These are phyloP conservation scores for Lordiphosa mommai DNA, from an alignment of 1,140 invertebrate genomes.

Conservation along the genomic window DNA sequence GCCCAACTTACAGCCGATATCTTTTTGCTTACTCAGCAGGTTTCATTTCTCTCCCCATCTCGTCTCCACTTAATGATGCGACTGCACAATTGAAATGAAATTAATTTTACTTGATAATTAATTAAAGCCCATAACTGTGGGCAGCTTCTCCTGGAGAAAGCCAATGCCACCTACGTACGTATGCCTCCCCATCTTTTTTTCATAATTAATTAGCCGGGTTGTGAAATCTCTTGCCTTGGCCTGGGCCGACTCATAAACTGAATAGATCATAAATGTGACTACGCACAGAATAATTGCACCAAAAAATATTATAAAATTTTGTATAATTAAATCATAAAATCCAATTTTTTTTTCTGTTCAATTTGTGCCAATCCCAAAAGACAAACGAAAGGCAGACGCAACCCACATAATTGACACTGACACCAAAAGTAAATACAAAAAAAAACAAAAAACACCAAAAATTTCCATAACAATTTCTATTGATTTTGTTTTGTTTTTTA, in stretches of 20 bases:
- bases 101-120: constrained; percentile 73
- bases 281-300: constrained; percentile 64
- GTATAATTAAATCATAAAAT: constrained; percentile 60
- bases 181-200: constrained; percentile 5
- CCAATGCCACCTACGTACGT: constrained; percentile 50
- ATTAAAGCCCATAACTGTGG: constrained; percentile 57
- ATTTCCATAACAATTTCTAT: constrained; percentile 52
- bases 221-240: constrained; percentile 57
- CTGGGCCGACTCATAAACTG: constrained; percentile 27
- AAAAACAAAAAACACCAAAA: constrained; percentile 15
- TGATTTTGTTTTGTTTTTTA: constrained; percentile 22
- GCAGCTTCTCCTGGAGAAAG: constrained; percentile 46
- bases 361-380: constrained; percentile 57
- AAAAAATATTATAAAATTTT: constrained; percentile 40
- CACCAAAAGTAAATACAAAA: constrained; percentile 39
- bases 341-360: constrained; percentile 18
- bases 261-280: constrained; percentile 62
- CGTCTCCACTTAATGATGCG: constrained; percentile 48
- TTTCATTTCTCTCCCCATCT: constrained; percentile 20
- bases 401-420: constrained; percentile 59
- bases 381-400: constrained; percentile 24
- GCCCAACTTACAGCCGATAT: constrained; percentile 35
- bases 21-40: constrained; percentile 70
- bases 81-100: constrained; percentile 70
- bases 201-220: constrained; percentile 12